phyloP scores from a whole-genome alignment of 2,113 vertebrate species.

The Hypomesus transpacificus region DNA sequence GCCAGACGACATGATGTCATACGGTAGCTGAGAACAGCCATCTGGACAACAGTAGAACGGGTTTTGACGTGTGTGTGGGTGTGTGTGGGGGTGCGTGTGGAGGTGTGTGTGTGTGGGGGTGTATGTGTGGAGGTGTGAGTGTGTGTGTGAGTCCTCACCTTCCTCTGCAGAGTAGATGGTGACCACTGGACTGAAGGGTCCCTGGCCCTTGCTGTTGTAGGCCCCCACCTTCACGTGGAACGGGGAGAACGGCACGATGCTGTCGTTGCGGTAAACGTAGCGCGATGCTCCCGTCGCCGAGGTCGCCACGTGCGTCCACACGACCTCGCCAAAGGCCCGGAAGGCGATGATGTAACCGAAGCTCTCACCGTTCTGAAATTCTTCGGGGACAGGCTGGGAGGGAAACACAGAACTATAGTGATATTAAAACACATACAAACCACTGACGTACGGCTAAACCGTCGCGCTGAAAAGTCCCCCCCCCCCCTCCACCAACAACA shows the following conservation, averaged over 20 bases:
- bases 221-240: slow-evolving; percentile 91
- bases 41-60: too few species aligned
- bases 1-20: too few species aligned
- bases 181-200: slow-evolving; percentile 84
- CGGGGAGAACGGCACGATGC: slow-evolving; percentile 85
- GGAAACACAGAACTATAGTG: slow-evolving; percentile 76
- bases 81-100: too few species aligned
- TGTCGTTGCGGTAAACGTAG: slow-evolving; percentile 89
- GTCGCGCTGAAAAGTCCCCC: slow-evolving; percentile 28
- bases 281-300: slow-evolving; percentile 80
- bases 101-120: too few species aligned
- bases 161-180: slow-evolving; percentile 91
- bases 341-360: slow-evolving; percentile 93
- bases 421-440: slow-evolving; percentile 77
- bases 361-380: slow-evolving; percentile 92
- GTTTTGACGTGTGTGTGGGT: too few species aligned
- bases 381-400: slow-evolving; percentile 88
- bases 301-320: slow-evolving; percentile 89
- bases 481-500: slow-evolving; percentile 15
- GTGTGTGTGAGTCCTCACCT: slow-evolving; percentile 64
- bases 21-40: too few species aligned
- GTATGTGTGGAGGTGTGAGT: too few species aligned
- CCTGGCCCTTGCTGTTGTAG: slow-evolving; percentile 92
- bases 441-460: slow-evolving; percentile 47
- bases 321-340: slow-evolving; percentile 81